Percentiles rank a stretch among this genome's conserved stretches.
These are phyloP conservation scores for Boloria selene DNA, from an alignment of 2,888 invertebrate species.

Conservation along the genomic window DNA sequence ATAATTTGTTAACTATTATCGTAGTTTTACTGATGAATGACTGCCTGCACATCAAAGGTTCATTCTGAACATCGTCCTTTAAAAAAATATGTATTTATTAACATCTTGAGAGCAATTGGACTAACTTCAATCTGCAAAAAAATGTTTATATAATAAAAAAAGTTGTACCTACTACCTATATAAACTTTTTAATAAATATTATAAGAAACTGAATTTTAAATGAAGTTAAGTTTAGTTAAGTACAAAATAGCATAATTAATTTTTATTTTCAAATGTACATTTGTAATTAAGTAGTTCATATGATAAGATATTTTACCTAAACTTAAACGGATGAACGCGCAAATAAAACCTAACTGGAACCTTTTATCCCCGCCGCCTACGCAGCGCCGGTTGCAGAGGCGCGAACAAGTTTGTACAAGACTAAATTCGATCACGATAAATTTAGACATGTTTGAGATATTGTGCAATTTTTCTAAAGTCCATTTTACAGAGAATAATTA, in stretches of 20 bases:
- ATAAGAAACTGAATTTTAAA: background rate
- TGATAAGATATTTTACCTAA: slow-evolving; percentile 18
- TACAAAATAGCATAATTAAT: background rate
- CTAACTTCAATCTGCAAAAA: no score
- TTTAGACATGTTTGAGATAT: background rate
- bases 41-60: no score
- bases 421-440: slow-evolving; percentile 12
- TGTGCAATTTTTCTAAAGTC: background rate
- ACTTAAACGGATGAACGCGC: slow-evolving; percentile 19
- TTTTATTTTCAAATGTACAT: background rate
- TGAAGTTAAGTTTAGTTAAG: no score
- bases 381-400: slow-evolving; percentile 8
- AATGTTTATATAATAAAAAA: no score
- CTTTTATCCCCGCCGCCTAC: slow-evolving; percentile 16
- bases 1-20: no score
- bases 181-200: background rate
- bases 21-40: no score
- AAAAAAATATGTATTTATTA: no score
- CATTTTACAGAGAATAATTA: background rate
- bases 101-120: no score
- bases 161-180: background rate
- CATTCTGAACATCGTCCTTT: no score
- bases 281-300: slow-evolving; percentile 1
- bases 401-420: slow-evolving; percentile 18
- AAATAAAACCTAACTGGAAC: slow-evolving; percentile 28